Conservation (phyloP, 2,797 vertebrate genomes). For the Adelosebastes latens region DNA sequence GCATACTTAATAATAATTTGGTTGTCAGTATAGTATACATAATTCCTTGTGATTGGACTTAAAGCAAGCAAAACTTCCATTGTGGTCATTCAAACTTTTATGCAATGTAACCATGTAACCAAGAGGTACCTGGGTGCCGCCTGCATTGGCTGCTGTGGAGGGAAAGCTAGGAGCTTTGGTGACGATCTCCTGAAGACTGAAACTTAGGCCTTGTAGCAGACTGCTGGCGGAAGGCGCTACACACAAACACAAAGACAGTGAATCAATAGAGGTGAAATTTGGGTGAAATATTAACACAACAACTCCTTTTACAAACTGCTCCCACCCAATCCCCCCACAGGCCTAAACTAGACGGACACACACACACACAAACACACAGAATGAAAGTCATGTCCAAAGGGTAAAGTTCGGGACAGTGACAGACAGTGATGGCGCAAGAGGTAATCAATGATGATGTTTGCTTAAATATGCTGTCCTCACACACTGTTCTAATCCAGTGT, state of each 20-base stretch:
- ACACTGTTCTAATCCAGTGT: constrained; percentile 50
- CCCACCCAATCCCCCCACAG: background rate
- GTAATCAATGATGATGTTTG: constrained; percentile 68
- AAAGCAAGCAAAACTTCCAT: background rate
- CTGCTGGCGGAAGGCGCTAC: constrained; percentile 93
- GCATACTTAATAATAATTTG: background rate
- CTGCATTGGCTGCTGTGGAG: constrained; percentile 71
- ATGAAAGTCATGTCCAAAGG: constrained; percentile 48
- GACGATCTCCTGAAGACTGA: constrained; percentile 97
- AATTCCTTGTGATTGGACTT: background rate
- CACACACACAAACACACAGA: constrained; percentile 26
- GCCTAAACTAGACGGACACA: constrained; percentile 11
- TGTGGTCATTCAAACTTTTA: background rate
- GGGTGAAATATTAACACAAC: background rate
- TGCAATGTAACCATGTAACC: background rate
- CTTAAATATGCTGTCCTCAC: constrained; percentile 49
- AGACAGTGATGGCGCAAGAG: constrained; percentile 66
- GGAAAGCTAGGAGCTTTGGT: constrained; percentile 88
- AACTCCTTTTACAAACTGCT: background rate
- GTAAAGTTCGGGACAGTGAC: constrained; percentile 45
- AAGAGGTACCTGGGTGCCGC: constrained; percentile 84
- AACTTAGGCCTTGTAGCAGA: constrained; percentile 96
- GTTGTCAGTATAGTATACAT: background rate
- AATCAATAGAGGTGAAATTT: constrained; percentile 10
- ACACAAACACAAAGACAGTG: constrained; percentile 43